Conservation (phyloP, 2,888 invertebrate genomes). For the Pterobdella sp. region DNA sequence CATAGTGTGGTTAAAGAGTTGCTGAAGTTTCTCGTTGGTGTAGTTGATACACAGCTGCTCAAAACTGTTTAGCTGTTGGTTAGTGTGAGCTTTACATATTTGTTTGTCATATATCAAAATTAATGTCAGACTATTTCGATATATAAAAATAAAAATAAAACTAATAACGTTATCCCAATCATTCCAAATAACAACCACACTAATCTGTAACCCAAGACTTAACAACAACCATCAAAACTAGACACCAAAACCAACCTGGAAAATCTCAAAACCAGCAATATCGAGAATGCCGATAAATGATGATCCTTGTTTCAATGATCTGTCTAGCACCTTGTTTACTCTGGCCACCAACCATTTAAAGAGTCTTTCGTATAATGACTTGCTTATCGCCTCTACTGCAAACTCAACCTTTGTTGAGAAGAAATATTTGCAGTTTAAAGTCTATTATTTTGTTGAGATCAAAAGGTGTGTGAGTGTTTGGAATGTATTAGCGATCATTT, state of each 20-base stretch:
- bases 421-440: background rate
- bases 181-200: background rate
- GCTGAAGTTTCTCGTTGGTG: slow-evolving; percentile 98
- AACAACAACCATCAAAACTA: no score
- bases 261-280: slow-evolving; percentile 99
- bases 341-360: slow-evolving; percentile 97
- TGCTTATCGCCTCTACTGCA: slow-evolving; percentile 95
- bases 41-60: slow-evolving; percentile 99
- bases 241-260: slow-evolving; percentile 65
- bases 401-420: slow-evolving; percentile 68
- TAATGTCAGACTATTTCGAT: background rate
- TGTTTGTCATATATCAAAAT: no score
- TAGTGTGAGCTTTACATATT: no score
- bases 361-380: slow-evolving; percentile 96
- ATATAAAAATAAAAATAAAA: background rate
- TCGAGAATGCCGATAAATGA: slow-evolving; percentile 99
- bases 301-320: slow-evolving; percentile 95
- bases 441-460: background rate
- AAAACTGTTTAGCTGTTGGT: slow-evolving; percentile 83
- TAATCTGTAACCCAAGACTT: background rate
- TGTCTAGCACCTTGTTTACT: slow-evolving; percentile 89
- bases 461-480: background rate
- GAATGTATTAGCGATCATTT: background rate
- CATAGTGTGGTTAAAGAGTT: slow-evolving; percentile 99
- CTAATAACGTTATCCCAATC: background rate